Percentiles rank a stretch among this genome's conserved stretches.
phyloP scores from a whole-genome alignment of 2,888 invertebrate species.

The Papilio demoleus region DNA sequence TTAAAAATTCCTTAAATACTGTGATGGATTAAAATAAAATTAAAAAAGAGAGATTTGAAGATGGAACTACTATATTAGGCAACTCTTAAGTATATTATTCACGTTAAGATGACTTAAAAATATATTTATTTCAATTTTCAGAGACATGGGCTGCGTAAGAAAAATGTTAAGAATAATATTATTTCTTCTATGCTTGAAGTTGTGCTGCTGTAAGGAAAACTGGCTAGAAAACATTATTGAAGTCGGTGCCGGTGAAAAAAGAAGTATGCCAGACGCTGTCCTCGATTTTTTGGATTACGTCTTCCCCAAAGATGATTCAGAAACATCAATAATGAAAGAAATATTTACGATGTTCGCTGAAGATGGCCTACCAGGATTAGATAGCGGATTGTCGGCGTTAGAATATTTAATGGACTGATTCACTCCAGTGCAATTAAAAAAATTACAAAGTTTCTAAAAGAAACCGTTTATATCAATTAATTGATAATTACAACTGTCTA shows the following conservation, averaged over 20 bases:
- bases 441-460: constrained; percentile 42
- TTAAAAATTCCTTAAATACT: no score
- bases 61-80: no score
- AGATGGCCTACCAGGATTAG: constrained; percentile 48
- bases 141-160: constrained; percentile 50
- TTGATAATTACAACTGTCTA: constrained; percentile 22
- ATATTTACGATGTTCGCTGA: constrained; percentile 65
- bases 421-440: constrained; percentile 1
- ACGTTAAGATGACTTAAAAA: no score
- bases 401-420: constrained; percentile 50
- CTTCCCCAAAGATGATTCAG: constrained; percentile 70
- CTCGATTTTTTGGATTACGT: constrained; percentile 64
- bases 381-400: constrained; percentile 49
- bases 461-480: constrained; percentile 40
- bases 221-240: constrained; percentile 49
- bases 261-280: constrained; percentile 64
- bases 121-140: constrained; percentile 50
- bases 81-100: no score
- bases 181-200: constrained; percentile 46
- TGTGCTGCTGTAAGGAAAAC: constrained; percentile 49
- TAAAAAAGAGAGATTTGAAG: no score
- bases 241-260: constrained; percentile 46
- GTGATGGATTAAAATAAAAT: no score
- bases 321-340: constrained; percentile 65
- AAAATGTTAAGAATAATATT: constrained; percentile 44